These are phyloP conservation scores for Silurus glanis DNA, from an alignment of 2,113 vertebrate species.

Conservation along the genomic window DNA sequence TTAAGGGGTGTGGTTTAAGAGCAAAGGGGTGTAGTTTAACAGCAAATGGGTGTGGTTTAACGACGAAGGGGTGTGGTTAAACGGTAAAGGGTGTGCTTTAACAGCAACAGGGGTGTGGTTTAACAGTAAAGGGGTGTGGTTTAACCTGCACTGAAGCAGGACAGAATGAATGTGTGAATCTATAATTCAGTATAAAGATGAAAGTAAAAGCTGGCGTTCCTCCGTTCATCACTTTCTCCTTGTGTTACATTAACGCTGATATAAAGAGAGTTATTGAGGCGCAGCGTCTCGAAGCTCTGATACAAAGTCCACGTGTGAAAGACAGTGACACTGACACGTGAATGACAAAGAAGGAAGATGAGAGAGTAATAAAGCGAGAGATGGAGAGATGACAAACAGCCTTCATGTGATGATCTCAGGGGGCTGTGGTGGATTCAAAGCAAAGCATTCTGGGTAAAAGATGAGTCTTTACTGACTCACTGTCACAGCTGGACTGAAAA, in stretches of 20 bases:
- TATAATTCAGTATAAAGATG: not conserved
- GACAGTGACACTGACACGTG: not conserved
- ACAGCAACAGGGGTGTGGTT: no score
- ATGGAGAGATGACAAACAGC: not conserved
- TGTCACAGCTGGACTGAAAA: constrained; percentile 52
- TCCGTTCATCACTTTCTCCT: not conserved
- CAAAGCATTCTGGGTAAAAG: constrained; percentile 38
- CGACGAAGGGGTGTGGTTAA: no score
- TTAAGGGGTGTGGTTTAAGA: no score
- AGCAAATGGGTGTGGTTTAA: no score
- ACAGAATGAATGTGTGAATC: not conserved
- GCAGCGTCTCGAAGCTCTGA: not conserved
- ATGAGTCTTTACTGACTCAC: constrained; percentile 45
- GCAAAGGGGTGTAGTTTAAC: no score
- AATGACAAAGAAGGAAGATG: not conserved
- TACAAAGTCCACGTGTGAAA: not conserved
- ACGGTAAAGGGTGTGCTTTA: no score
- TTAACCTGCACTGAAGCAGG: not conserved
- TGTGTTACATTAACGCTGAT: not conserved
- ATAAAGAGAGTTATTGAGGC: not conserved
- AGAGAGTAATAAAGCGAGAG: constrained; percentile 1
- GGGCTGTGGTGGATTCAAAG: constrained; percentile 62
- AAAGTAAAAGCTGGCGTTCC: not conserved
- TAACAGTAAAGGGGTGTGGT: not conserved
- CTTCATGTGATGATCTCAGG: constrained; percentile 23